phyloP scores from a whole-genome alignment of 2,888 invertebrate species.

The Dysmachus trigonus region DNA sequence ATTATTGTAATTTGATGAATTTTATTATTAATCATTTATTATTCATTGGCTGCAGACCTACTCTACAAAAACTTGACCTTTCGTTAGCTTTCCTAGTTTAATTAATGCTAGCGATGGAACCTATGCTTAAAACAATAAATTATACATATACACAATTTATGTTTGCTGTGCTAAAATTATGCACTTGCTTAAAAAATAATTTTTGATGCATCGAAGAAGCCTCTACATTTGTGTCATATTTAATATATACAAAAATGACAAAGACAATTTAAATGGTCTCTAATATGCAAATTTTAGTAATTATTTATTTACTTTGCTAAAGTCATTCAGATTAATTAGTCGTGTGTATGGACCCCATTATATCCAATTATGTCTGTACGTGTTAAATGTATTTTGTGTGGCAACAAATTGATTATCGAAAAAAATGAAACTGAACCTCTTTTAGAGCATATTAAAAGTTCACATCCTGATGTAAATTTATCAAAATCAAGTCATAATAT shows the following conservation, averaged over 20 bases:
- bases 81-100: too few species aligned
- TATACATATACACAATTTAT: too few species aligned
- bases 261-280: not conserved
- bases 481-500: not conserved
- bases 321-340: not conserved
- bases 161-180: too few species aligned
- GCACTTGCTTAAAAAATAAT: not conserved
- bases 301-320: not conserved
- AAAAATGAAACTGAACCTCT: slow-evolving; percentile 39
- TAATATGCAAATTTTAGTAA: not conserved
- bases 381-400: slow-evolving; percentile 40
- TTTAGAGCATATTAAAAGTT: slow-evolving; percentile 40
- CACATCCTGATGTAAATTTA: slow-evolving; percentile 43
- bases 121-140: too few species aligned
- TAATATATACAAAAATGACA: not conserved
- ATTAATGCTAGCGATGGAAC: too few species aligned
- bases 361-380: slow-evolving; percentile 17
- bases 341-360: not conserved
- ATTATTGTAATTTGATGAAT: too few species aligned
- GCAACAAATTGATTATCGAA: slow-evolving; percentile 5
- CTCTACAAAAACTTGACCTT: too few species aligned
- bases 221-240: not conserved
- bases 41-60: too few species aligned
- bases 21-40: too few species aligned
- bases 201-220: not conserved